phyloP scores from a whole-genome alignment of 2,113 vertebrate genomes.

The Oceanites oceanicus region DNA sequence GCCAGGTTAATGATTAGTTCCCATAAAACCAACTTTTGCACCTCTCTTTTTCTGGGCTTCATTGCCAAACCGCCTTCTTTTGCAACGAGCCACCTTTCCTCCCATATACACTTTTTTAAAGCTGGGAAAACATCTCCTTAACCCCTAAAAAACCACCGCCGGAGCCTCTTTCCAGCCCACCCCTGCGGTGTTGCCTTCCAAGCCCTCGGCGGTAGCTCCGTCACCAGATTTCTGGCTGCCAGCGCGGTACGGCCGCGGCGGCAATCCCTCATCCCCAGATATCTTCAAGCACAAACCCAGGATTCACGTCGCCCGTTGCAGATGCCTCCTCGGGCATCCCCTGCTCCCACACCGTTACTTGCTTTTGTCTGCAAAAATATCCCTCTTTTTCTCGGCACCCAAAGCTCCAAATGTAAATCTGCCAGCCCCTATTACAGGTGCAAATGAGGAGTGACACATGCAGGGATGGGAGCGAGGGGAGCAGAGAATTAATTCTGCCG shows the following conservation, averaged over 20 bases:
- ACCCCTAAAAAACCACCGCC: neutral
- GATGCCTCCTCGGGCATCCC: neutral
- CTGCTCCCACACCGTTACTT: neutral
- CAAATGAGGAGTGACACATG: neutral
- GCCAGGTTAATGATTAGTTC: neutral
- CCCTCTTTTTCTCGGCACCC: neutral
- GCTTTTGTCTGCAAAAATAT: neutral
- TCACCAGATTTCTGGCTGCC: neutral
- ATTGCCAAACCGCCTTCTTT: neutral
- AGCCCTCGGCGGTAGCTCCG: neutral
- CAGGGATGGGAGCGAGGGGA: neutral
- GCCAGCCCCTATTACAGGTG: neutral
- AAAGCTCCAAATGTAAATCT: neutral
- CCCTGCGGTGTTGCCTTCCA: fast-evolving
- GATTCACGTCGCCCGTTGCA: neutral
- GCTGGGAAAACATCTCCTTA: neutral
- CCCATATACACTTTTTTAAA: fast-evolving
- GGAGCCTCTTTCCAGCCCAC: neutral
- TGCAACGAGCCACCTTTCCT: neutral
- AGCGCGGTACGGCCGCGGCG: fast-evolving
- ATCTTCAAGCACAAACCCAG: neutral
- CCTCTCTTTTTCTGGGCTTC: neutral
- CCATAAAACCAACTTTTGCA: neutral
- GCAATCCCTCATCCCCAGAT: neutral
- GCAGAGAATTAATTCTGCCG: neutral